A percentile compares a stretch with the other conserved stretches of the same genome.
These are phyloP conservation scores for Mastigias papua DNA, from an alignment of 30 jellyfish, hydroid and myxozoan species.

Conservation along the genomic window DNA sequence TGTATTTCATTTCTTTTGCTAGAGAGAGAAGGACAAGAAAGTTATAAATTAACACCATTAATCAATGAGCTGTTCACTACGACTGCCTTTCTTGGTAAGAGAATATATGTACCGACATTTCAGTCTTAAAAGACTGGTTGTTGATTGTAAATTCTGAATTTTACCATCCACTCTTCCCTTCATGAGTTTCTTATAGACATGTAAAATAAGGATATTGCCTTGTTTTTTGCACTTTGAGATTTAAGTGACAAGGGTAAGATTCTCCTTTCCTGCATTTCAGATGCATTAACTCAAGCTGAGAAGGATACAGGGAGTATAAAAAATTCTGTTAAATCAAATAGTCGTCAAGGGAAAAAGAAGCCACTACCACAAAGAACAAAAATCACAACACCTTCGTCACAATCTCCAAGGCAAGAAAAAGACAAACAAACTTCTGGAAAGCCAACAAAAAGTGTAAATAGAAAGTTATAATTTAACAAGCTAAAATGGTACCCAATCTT, in stretches of 20 bases:
- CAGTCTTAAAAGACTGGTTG: too few relatives aligned
- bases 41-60: slow-evolving; percentile 66
- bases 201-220: background rate
- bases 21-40: slow-evolving; percentile 62
- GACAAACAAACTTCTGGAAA: slow-evolving; percentile 40
- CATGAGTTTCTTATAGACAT: background rate
- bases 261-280: too few relatives aligned
- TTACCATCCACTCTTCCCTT: background rate
- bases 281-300: slow-evolving; percentile 75
- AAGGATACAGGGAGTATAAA: slow-evolving; percentile 65
- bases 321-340: slow-evolving; percentile 32
- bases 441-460: slow-evolving; percentile 16
- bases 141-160: too few relatives aligned
- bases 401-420: slow-evolving; percentile 72
- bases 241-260: too few relatives aligned
- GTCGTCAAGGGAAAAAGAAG: slow-evolving; percentile 69
- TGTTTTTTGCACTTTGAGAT: too few relatives aligned
- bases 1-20: background rate
- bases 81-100: slow-evolving; percentile 74
- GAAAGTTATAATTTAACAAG: slow-evolving; percentile 4
- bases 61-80: slow-evolving; percentile 67
- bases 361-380: slow-evolving; percentile 39
- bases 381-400: slow-evolving; percentile 56
- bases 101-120: too few relatives aligned
- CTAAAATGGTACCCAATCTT: too few relatives aligned